Evolutionary conservation across 2,113 vertebrate species (phyloP), one percentile per base, ranked within the genome.

Genomic region (Condylura cristata): DNA sequence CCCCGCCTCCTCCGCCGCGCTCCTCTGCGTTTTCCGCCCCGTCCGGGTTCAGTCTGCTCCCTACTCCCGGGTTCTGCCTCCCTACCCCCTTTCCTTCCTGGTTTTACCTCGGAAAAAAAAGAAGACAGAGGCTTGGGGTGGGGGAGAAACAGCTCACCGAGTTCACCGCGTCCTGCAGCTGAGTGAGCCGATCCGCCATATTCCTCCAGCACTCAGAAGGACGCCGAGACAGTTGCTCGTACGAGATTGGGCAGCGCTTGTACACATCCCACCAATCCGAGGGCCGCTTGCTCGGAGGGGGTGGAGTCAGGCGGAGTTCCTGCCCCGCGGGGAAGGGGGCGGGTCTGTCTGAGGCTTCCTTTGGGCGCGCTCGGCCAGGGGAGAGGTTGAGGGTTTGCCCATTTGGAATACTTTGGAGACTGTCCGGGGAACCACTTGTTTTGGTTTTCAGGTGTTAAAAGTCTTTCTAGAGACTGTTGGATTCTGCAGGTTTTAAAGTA

Each of bases 161-260:
- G 90, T 99, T 99, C 51, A 99, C 99, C 0, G 99, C 99, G 60
- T 99, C 99, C 90, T 99, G 99, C 4, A 99, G 97, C 92, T 99
- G 99, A 0, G 99, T 99, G 56, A 99, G 94, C 8, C 99, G 96
- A 58, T 99, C 99, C 97, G 99, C 99, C 99, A 99, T 99, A 0
- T 79, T 96, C 0, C 6, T 22, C 0, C 1, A 3, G 0, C 34
- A 44, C 46, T 53, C 18, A 51, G 4, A 32, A 2, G 0, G 8
- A 83, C 51, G 74, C 60, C 2, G 0, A 3, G 10, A 17, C 63
- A 11, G 7, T 37, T 16, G 63, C 51, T 68, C 12, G 8, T 0
- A 2, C 17, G 8, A 32, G 51, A 95, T 88, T 92, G 95, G 90
- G 1, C 75, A 5, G 34, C 24, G 28, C 28, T 18, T 2, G 44